phyloP scores from a whole-genome alignment of 1,140 invertebrate genomes.

The Popillia japonica region DNA sequence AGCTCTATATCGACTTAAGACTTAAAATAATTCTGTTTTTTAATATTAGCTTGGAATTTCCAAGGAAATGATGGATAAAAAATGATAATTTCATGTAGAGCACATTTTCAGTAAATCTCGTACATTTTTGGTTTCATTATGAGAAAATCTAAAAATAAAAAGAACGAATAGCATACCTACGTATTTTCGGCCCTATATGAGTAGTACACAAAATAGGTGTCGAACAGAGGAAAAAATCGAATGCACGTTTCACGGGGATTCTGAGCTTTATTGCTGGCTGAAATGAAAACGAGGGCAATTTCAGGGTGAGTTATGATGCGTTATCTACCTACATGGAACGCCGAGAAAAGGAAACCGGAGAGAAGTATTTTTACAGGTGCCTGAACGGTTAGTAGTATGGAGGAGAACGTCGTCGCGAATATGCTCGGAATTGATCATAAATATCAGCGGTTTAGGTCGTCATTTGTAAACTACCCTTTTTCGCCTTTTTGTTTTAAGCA shows the following conservation, averaged over 20 bases:
- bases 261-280: slow-evolving; percentile 57
- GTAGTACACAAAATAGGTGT: not conserved
- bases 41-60: too few relatives aligned
- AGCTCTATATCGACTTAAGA: too few relatives aligned
- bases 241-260: slow-evolving; percentile 48
- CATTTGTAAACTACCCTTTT: slow-evolving; percentile 54
- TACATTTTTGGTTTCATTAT: not conserved
- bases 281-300: slow-evolving; percentile 60
- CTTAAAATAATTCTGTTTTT: too few relatives aligned
- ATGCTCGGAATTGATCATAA: slow-evolving; percentile 57
- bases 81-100: not conserved
- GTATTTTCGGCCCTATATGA: not conserved
- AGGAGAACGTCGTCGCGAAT: slow-evolving; percentile 51
- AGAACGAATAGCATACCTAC: not conserved
- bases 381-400: slow-evolving; percentile 39
- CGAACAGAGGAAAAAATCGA: slow-evolving; percentile 12
- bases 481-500: not conserved
- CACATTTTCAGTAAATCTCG: not conserved
- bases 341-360: slow-evolving; percentile 52
- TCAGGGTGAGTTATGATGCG: slow-evolving; percentile 58
- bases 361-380: slow-evolving; percentile 58
- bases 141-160: not conserved
- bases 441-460: slow-evolving; percentile 60
- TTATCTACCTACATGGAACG: slow-evolving; percentile 57
- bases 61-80: too few relatives aligned